Percentiles rank a stretch among this genome's conserved stretches.
Conservation (phyloP, 2,888 invertebrate genomes). For the Cyaniris semiargus region DNA sequence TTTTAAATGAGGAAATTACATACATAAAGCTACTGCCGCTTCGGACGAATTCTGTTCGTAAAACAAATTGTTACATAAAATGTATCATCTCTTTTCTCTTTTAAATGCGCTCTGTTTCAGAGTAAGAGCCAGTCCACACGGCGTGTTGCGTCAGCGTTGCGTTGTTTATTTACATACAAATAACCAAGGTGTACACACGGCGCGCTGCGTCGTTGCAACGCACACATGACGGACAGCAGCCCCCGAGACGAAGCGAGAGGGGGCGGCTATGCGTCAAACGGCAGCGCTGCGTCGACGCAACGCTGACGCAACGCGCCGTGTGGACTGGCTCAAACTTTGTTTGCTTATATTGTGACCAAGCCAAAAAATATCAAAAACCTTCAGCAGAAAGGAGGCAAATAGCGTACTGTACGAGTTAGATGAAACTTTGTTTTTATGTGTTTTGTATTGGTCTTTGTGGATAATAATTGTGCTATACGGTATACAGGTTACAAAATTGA, state of each 20-base stretch:
- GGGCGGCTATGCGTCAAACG: no score
- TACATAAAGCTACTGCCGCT: slow-evolving; percentile 23
- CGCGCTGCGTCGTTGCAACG: no score
- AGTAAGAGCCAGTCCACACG: no score
- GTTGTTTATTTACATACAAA: no score
- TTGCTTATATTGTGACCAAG: slow-evolving; percentile 24
- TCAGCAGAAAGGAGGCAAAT: not conserved
- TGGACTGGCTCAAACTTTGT: no score
- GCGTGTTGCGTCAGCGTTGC: no score
- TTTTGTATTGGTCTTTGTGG: not conserved
- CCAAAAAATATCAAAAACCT: slow-evolving; percentile 24
- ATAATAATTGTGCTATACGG: not conserved
- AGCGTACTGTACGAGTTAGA: not conserved
- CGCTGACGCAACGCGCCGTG: no score
- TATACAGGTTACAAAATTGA: not conserved
- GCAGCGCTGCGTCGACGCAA: no score
- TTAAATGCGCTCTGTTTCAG: not conserved
- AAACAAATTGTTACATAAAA: slow-evolving; percentile 21
- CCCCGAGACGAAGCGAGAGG: no score
- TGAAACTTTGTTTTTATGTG: not conserved
- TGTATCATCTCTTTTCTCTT: slow-evolving; percentile 19
- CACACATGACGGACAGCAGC: no score
- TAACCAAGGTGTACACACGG: no score
- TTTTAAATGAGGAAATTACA: slow-evolving; percentile 10
- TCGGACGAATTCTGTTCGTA: slow-evolving; percentile 8